Percentiles rank a stretch among this genome's conserved stretches.
These are phyloP conservation scores for Synanthedon tipuliformis DNA, from an alignment of 2,888 invertebrate genomes.

Conservation along the genomic window DNA sequence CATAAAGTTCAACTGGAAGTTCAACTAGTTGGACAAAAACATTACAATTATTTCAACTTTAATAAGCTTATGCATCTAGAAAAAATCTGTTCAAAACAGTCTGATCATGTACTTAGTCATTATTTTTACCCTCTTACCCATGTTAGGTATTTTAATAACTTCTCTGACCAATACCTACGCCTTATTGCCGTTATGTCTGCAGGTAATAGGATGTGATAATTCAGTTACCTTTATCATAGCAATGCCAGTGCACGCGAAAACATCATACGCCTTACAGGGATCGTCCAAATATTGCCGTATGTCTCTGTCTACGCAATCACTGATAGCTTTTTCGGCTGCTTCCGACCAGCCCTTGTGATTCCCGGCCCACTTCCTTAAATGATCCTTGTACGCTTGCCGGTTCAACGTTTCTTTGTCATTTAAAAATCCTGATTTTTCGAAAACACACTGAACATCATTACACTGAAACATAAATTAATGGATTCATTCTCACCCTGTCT, in stretches of 20 bases:
- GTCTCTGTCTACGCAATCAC: constrained; percentile 48
- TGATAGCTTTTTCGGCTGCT: constrained; percentile 43
- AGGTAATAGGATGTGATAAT: too few species aligned
- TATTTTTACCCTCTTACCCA: too few species aligned
- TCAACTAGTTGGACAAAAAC: too few species aligned
- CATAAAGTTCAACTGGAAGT: too few species aligned
- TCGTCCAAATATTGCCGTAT: constrained; percentile 44
- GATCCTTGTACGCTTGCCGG: constrained; percentile 41
- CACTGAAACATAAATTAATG: constrained; percentile 28
- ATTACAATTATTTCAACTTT: too few species aligned
- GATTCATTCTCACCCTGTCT: too few species aligned
- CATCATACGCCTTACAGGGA: constrained; percentile 55
- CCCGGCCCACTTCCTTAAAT: constrained; percentile 41
- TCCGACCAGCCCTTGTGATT: constrained; percentile 36
- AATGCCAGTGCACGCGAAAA: constrained; percentile 56
- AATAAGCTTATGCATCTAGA: too few species aligned
- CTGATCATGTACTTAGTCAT: too few species aligned
- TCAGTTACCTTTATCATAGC: constrained; percentile 51
- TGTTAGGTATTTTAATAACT: background rate
- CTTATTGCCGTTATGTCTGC: background rate
- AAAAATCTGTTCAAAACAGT: too few species aligned
- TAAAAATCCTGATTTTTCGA: constrained; percentile 55
- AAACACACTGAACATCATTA: constrained; percentile 52
- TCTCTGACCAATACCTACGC: background rate
- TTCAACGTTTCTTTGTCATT: constrained; percentile 37